phyloP scores from a whole-genome alignment of 2,888 invertebrate species.

The Neocrepidodera transversa region DNA sequence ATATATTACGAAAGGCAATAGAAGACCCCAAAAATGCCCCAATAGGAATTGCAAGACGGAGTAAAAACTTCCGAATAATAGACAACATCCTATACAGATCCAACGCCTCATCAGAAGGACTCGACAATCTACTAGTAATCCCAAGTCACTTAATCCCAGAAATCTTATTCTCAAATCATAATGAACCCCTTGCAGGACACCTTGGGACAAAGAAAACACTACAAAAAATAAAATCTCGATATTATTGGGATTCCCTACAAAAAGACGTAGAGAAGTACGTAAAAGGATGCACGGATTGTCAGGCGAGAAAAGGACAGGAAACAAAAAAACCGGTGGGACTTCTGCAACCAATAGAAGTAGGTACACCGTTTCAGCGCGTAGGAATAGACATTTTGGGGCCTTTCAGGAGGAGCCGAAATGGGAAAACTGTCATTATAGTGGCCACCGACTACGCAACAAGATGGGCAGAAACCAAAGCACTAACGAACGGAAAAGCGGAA shows the following conservation, averaged over 20 bases:
- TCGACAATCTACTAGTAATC: slow-evolving; percentile 34
- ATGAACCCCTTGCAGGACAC: slow-evolving; percentile 38
- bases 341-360: slow-evolving; percentile 34
- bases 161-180: slow-evolving; percentile 35
- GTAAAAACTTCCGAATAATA: slow-evolving; percentile 31
- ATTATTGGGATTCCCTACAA: slow-evolving; percentile 36
- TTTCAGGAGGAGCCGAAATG: slow-evolving; percentile 32
- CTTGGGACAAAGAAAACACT: slow-evolving; percentile 38
- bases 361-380: slow-evolving; percentile 26
- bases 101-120: slow-evolving; percentile 20
- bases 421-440: slow-evolving; percentile 42
- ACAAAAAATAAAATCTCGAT: slow-evolving; percentile 37
- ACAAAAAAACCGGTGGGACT: slow-evolving; percentile 35
- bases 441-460: slow-evolving; percentile 45
- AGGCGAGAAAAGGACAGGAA: slow-evolving; percentile 36
- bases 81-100: slow-evolving; percentile 32
- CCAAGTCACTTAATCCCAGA: slow-evolving; percentile 32
- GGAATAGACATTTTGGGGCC: slow-evolving; percentile 39
- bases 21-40: neutral
- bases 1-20: neutral
- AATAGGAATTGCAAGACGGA: slow-evolving; percentile 25
- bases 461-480: slow-evolving; percentile 38
- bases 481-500: slow-evolving; percentile 38
- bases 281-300: slow-evolving; percentile 37
- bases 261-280: slow-evolving; percentile 37